Base-by-base conservation (phyloP, 2,888 invertebrate genomes). In the Adelognathus sp. region DNA sequence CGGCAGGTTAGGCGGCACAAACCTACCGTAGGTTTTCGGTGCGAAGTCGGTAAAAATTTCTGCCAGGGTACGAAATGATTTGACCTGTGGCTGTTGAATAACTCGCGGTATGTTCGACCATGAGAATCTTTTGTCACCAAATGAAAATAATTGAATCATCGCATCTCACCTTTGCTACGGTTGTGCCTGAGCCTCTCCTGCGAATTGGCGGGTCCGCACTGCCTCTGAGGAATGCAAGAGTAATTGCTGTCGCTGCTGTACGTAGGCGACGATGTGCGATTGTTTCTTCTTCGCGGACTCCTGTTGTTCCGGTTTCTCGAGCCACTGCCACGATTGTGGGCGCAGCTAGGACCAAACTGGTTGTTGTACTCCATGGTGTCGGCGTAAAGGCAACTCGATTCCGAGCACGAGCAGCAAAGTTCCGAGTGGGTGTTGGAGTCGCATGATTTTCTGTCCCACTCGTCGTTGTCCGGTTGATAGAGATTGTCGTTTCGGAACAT, bases 161-260 rank as follows among this genome's bases (percentile, higher is more conserved):
- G 31, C 29, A 33, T 50, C 66, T 76, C 66, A 91, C 91, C 91
- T 90, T 91, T 91, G 78, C 87, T 88, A 81, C 90, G 90, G 81
- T 88, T 90, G 82, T 91, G 90, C 88, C 91, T 90, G 67, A 87
- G 84, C 63, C 90, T 87, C 61, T 91, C 91, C 76, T 91, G 90
- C 39, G 91, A 91, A 75, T 89, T 89, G 31, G 83, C 85, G 39
- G 89, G 87, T 69, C 88, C 88, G 73, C 88, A 89, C 69, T 88
- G 86, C 79, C 88, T 86, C 75, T 90, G 87, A 5, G 90, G 90
- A 82, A 91, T 90, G 82, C 90, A 91, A 64, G 91, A 91, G 80
- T 91, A 91, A 81, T 90, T 91, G 76, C 90, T 90, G 63, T 91
- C 91, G 80, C 90, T 90, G 70, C 91, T 91, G 81, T 91, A 91